phyloP scores from a whole-genome alignment of 2,113 vertebrate species.

The Cryptoleucopteryx plumbea region DNA sequence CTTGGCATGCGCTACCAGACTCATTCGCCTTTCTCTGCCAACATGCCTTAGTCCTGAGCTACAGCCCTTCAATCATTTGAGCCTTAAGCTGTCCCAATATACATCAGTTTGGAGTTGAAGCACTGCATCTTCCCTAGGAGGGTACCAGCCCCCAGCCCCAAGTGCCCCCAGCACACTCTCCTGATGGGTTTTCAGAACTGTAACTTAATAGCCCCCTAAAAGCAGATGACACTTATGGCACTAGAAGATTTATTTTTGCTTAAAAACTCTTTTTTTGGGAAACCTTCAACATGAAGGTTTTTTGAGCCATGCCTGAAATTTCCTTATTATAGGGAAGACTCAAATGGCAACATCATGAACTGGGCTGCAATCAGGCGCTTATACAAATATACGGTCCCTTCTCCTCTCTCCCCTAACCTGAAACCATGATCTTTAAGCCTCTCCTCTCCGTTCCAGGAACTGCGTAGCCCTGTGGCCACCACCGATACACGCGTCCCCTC shows the following conservation, averaged over 20 bases:
- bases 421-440: neutral
- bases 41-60: neutral
- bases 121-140: neutral
- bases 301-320: neutral
- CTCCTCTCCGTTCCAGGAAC: too few relatives aligned
- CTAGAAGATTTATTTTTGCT: neutral
- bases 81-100: neutral
- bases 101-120: neutral
- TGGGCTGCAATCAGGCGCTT: neutral
- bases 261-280: neutral
- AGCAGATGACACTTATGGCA: neutral
- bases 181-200: neutral
- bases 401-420: neutral
- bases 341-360: neutral
- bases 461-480: accelerated
- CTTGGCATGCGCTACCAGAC: neutral
- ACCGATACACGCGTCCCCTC: accelerated
- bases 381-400: accelerated
- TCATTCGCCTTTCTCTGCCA: neutral
- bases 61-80: neutral
- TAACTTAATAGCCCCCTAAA: neutral
- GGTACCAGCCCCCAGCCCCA: neutral
- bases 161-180: neutral
- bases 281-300: neutral
- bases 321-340: neutral